Percentiles rank a stretch among this genome's conserved stretches.
phyloP scores from a whole-genome alignment of 2,888 invertebrate species.

The Ectropis crepuscularia region DNA sequence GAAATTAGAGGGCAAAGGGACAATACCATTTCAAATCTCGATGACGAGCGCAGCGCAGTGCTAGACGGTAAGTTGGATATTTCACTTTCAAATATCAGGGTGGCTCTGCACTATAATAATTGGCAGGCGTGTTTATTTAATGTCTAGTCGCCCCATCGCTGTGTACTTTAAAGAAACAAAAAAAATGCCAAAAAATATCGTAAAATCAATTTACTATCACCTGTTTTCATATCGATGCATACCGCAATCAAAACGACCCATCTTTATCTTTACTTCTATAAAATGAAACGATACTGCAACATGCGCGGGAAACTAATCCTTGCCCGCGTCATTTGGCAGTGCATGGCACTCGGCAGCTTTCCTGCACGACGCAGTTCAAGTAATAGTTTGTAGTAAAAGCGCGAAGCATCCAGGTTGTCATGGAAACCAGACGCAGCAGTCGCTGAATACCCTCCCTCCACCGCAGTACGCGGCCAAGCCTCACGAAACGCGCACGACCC shows the following conservation, averaged over 20 bases:
- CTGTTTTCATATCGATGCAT: not conserved
- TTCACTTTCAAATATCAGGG: too few relatives aligned
- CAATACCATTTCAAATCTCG: too few relatives aligned
- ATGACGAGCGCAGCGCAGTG: too few relatives aligned
- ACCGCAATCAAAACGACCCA: not conserved
- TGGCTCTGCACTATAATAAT: too few relatives aligned
- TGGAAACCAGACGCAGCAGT: constrained; percentile 81
- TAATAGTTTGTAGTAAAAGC: constrained; percentile 17
- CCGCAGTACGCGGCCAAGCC: constrained; percentile 71
- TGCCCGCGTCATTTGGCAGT: constrained; percentile 51
- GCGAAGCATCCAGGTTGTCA: constrained; percentile 66
- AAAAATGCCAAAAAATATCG: too few relatives aligned
- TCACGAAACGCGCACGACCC: constrained; percentile 54
- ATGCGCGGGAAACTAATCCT: constrained; percentile 43
- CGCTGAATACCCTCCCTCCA: constrained; percentile 71
- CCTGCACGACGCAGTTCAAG: constrained; percentile 48
- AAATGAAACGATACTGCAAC: constrained; percentile 4
- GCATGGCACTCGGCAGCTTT: constrained; percentile 57
- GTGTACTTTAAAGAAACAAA: too few relatives aligned
- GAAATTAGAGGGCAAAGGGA: too few relatives aligned
- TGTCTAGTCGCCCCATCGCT: too few relatives aligned
- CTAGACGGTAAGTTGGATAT: too few relatives aligned
- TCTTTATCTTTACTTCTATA: not conserved
- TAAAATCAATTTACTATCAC: too few relatives aligned
- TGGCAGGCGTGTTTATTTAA: too few relatives aligned